These are phyloP conservation scores for Rostratula benghalensis DNA, from an alignment of 2,113 vertebrate genomes.

Conservation along the genomic window DNA sequence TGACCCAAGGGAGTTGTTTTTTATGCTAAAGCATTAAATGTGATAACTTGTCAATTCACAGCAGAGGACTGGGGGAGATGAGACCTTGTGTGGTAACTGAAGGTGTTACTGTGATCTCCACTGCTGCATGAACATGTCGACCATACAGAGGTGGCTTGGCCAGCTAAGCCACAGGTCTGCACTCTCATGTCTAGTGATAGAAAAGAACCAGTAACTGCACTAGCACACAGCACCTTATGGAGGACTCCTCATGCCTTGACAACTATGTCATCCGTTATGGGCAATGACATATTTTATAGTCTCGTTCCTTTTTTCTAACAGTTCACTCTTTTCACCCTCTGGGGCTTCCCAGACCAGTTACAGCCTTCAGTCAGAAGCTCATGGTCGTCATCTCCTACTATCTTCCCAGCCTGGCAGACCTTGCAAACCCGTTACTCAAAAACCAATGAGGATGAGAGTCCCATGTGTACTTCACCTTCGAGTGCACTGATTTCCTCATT, in stretches of 20 bases:
- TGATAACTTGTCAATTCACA: not conserved
- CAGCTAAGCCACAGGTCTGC: not conserved
- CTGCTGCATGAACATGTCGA: accelerated
- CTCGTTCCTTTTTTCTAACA: not conserved
- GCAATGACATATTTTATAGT: not conserved
- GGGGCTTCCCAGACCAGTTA: not conserved
- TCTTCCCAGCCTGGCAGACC: not conserved
- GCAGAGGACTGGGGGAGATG: not conserved
- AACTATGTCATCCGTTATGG: not conserved
- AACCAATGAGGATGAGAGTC: not conserved
- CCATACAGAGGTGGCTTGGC: not conserved
- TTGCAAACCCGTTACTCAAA: not conserved
- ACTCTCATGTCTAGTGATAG: not conserved
- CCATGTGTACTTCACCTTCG: not conserved
- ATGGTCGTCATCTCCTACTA: not conserved
- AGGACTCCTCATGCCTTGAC: not conserved
- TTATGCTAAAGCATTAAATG: not conserved
- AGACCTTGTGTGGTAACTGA: not conserved
- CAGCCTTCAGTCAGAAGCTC: not conserved
- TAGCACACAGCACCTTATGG: not conserved
- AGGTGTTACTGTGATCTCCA: not conserved
- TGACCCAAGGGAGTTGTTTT: not conserved
- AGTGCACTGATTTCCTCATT: not conserved
- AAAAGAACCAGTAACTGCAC: not conserved
- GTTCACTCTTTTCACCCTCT: not conserved